A percentile compares a stretch with the other conserved stretches of the same genome.
These are phyloP conservation scores for Phoenoteleia sp. DNA, from an alignment of 2,888 invertebrate species.

Conservation along the genomic window DNA sequence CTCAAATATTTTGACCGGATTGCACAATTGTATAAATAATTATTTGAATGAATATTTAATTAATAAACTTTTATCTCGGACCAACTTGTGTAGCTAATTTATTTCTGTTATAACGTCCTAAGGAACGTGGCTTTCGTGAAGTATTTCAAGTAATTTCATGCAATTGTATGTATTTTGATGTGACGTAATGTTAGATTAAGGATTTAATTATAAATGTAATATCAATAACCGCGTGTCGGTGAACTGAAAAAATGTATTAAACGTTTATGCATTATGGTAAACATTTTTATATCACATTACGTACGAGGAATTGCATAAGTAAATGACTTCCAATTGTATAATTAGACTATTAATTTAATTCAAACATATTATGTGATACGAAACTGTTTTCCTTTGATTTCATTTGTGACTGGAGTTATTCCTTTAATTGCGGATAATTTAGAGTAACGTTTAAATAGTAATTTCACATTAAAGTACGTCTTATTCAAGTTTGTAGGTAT, in stretches of 20 bases:
- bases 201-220: background rate
- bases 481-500: too few species aligned
- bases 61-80: background rate
- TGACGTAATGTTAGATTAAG: background rate
- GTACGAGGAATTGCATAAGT: background rate
- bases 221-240: background rate
- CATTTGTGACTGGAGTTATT: too few species aligned
- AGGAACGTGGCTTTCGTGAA: background rate
- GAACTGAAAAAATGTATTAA: background rate
- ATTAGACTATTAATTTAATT: too few species aligned
- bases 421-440: too few species aligned
- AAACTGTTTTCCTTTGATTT: too few species aligned
- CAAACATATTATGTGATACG: too few species aligned
- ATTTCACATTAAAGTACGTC: too few species aligned
- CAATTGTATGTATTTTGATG: background rate
- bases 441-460: too few species aligned
- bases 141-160: background rate
- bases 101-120: background rate
- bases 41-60: constrained; percentile 4
- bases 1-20: constrained; percentile 23
- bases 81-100: background rate
- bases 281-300: background rate
- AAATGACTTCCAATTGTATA: too few species aligned
- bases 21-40: constrained; percentile 16
- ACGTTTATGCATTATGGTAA: background rate